Conservation (phyloP, 1,140 invertebrate genomes). For the Euura saliciscinereae region DNA sequence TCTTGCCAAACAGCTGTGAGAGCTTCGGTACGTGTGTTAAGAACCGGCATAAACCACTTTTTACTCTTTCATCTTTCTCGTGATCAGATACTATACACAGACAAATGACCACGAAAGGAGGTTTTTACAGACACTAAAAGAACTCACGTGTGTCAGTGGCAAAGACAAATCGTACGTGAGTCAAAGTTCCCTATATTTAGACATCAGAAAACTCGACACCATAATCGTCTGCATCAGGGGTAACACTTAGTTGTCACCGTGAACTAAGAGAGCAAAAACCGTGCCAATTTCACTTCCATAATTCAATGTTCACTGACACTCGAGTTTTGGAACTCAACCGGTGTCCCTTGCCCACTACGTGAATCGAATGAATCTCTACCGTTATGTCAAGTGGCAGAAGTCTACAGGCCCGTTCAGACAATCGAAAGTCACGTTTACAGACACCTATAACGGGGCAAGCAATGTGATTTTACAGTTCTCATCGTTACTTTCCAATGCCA, state of each 20-base stretch:
- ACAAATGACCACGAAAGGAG: neutral
- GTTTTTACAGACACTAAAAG: neutral
- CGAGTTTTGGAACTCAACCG: neutral
- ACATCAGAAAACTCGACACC: neutral
- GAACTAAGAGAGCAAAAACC: neutral
- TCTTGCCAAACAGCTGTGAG: neutral
- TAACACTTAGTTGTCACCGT: too few species aligned
- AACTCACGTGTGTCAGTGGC: neutral
- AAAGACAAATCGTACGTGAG: neutral
- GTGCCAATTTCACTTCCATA: conserved; percentile 2
- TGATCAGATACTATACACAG: neutral
- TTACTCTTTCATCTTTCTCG: neutral
- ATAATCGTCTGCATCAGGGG: neutral
- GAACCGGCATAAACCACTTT: too few species aligned
- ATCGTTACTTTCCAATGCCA: neutral
- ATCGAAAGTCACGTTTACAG: neutral
- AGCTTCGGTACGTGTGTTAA: neutral
- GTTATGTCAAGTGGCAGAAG: too few species aligned
- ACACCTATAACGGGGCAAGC: neutral
- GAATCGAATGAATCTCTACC: too few species aligned
- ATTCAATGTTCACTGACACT: neutral
- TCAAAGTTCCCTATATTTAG: neutral
- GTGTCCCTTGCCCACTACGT: neutral
- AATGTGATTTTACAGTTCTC: neutral
- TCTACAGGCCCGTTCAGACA: neutral